Conservation (phyloP, 1,140 invertebrate genomes). For the Adoxophyes honmai region DNA sequence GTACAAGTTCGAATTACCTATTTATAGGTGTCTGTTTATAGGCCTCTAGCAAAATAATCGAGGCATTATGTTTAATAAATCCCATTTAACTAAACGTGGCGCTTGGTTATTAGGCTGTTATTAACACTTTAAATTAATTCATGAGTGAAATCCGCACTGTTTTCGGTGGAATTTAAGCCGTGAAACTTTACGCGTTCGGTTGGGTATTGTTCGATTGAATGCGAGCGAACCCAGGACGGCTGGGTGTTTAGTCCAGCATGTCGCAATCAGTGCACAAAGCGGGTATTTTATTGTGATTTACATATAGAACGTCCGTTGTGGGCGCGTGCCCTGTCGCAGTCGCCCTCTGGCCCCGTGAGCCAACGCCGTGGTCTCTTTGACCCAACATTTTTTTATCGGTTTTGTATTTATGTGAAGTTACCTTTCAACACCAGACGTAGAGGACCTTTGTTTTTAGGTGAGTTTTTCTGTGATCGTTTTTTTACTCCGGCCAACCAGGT, state of each 20-base stretch:
- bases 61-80: too few species aligned
- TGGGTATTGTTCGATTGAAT: not conserved
- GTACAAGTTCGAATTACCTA: too few species aligned
- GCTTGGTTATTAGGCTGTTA: not conserved
- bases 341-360: constrained; percentile 39
- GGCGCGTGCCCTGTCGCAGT: constrained; percentile 57
- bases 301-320: constrained; percentile 64
- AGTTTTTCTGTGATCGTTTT: not conserved
- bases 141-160: not conserved
- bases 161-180: not conserved
- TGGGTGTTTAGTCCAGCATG: constrained; percentile 61
- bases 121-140: not conserved
- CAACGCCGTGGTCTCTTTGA: constrained; percentile 32
- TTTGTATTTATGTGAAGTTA: constrained; percentile 7
- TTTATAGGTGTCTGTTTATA: too few species aligned
- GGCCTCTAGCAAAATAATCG: too few species aligned
- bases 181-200: not conserved
- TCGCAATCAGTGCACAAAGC: constrained; percentile 69
- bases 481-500: not conserved
- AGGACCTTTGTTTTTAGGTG: not conserved
- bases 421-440: not conserved
- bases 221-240: constrained; percentile 31
- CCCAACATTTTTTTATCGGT: constrained; percentile 6
- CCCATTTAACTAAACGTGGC: not conserved
- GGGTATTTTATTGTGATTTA: constrained; percentile 72